phyloP scores from a whole-genome alignment of 2,888 invertebrate species.

The Machimus rusticus region DNA sequence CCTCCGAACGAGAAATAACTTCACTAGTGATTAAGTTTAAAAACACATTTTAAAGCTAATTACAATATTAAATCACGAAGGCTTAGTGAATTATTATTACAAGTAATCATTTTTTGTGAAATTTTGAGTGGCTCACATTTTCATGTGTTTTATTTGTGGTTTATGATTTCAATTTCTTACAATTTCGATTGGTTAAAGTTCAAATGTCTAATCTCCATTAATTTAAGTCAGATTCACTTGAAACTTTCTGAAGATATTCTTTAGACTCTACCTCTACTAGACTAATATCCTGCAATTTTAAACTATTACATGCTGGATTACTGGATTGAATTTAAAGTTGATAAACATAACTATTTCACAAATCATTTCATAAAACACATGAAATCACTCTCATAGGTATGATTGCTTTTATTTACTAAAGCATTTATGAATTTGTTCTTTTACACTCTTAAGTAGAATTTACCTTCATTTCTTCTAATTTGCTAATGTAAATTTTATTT shows the following conservation, averaged over 20 bases:
- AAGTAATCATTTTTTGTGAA: not conserved
- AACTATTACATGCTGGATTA: no score
- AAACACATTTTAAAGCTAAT: constrained; percentile 26
- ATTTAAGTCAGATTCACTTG: not conserved
- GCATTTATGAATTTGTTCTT: not conserved
- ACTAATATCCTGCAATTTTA: no score
- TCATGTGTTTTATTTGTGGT: not conserved
- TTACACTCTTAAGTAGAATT: not conserved
- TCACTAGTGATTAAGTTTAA: not conserved
- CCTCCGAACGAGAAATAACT: constrained; percentile 18
- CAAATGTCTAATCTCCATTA: not conserved
- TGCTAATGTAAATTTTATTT: not conserved
- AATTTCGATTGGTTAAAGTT: not conserved
- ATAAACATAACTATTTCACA: not conserved
- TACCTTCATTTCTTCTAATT: not conserved
- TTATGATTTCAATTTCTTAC: not conserved
- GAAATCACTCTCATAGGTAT: not conserved
- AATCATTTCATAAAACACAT: not conserved
- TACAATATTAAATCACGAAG: constrained; percentile 24
- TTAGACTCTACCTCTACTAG: no score
- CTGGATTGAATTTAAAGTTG: no score
- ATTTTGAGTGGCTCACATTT: not conserved
- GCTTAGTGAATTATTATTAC: constrained; percentile 13
- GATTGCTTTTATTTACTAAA: not conserved
- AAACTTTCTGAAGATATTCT: not conserved